phyloP scores from a whole-genome alignment of 2,113 vertebrate species.

The Coryphaenoides rupestris region DNA sequence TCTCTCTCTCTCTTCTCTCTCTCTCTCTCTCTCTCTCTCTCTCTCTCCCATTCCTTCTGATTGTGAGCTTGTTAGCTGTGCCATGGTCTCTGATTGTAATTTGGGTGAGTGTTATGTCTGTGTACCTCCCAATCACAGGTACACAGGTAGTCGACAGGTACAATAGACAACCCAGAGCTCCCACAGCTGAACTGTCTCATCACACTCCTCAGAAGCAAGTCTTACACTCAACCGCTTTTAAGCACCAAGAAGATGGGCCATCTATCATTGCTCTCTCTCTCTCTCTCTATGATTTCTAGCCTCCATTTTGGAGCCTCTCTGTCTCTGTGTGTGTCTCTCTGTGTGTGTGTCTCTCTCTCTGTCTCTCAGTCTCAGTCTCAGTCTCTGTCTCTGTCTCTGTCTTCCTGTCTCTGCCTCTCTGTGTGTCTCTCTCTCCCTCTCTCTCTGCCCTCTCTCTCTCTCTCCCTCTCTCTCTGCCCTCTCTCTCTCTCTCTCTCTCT shows the following conservation, averaged over 20 bases:
- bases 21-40: conserved; percentile 22
- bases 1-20: conserved; percentile 37
- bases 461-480: conserved; percentile 50
- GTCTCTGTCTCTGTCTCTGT: conserved; percentile 46
- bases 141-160: too few relatives aligned
- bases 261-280: too few relatives aligned
- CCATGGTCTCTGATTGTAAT: conserved; percentile 48
- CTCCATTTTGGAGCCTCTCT: conserved; percentile 12
- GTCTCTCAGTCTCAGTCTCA: background rate
- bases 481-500: conserved; percentile 39
- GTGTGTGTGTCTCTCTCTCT: too few relatives aligned
- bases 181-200: too few relatives aligned
- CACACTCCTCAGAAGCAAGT: too few relatives aligned
- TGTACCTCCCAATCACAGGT: too few relatives aligned
- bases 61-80: conserved; percentile 40
- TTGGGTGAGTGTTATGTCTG: conserved; percentile 10
- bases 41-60: conserved; percentile 34
- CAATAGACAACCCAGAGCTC: too few relatives aligned
- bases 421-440: background rate
- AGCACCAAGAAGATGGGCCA: too few relatives aligned
- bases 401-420: background rate
- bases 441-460: conserved; percentile 5
- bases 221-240: too few relatives aligned
- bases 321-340: conserved; percentile 1
- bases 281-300: too few relatives aligned